phyloP scores from a whole-genome alignment of 2,113 vertebrate species.

The Athene noctua region DNA sequence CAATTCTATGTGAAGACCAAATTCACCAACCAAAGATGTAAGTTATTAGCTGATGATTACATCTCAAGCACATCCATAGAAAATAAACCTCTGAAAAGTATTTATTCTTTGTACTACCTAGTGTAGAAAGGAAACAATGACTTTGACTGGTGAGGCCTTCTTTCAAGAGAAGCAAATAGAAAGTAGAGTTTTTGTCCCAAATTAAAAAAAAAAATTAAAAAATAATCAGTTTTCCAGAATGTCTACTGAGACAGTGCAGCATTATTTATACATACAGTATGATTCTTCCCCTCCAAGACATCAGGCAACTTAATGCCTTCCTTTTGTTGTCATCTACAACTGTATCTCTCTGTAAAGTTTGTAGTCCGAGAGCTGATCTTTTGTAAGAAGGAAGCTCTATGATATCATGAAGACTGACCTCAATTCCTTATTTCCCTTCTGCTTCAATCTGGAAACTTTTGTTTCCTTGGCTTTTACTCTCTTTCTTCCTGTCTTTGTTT shows the following conservation, averaged over 20 bases:
- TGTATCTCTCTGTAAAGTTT: neutral
- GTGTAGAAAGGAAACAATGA: neutral
- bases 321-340: conserved; percentile 9
- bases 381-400: neutral
- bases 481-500: neutral
- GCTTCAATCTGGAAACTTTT: neutral
- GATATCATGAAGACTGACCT: neutral
- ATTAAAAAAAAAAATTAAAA: neutral
- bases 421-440: neutral
- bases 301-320: neutral
- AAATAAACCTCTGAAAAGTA: neutral
- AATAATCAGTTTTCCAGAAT: neutral
- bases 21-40: neutral
- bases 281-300: neutral
- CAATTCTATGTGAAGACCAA: neutral
- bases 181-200: neutral
- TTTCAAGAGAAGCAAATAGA: neutral
- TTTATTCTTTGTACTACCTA: neutral
- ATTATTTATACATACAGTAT: neutral
- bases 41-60: neutral
- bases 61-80: neutral
- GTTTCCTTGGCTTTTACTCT: neutral
- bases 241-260: neutral
- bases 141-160: neutral
- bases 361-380: neutral